These are phyloP conservation scores for Gymnoscopelus microlampas DNA, from an alignment of 2,797 vertebrate genomes.

Conservation along the genomic window DNA sequence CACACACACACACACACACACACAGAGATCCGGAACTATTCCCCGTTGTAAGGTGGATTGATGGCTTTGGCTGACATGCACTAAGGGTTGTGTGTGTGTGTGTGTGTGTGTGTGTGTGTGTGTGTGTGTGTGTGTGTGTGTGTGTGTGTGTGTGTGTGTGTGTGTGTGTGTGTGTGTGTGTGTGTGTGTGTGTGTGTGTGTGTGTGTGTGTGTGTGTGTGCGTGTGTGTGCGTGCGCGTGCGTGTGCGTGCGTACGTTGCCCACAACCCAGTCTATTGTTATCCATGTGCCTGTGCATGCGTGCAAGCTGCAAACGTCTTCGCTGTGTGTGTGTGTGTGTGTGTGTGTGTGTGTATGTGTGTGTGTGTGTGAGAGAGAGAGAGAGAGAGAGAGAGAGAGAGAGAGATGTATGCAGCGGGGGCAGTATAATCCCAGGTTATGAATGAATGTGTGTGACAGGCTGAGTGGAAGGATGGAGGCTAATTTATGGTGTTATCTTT, in stretches of 20 bases:
- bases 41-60: conserved; percentile 62
- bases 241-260: conserved; percentile 30
- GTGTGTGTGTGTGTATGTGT: conserved; percentile 28
- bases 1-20: conserved; percentile 45
- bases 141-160: conserved; percentile 19
- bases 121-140: conserved; percentile 33
- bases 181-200: background rate
- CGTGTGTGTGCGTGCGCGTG: conserved; percentile 17
- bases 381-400: conserved; percentile 53
- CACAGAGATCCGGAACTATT: conserved; percentile 50
- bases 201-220: conserved; percentile 12
- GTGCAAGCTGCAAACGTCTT: conserved; percentile 59
- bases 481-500: conserved; percentile 78
- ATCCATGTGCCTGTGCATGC: conserved; percentile 55
- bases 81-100: background rate
- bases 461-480: conserved; percentile 50
- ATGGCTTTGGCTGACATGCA: conserved; percentile 58
- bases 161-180: conserved; percentile 29
- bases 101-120: conserved; percentile 17
- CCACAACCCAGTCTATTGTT: conserved; percentile 26
- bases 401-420: conserved; percentile 69
- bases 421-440: conserved; percentile 75
- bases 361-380: conserved; percentile 26
- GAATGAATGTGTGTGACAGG: conserved; percentile 60
- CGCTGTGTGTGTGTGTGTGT: conserved; percentile 24